Evolutionary conservation across 2,797 vertebrate genomes (phyloP), one percentile per base, ranked within the genome.

Genomic region (Chaetophractus vellerosus): DNA sequence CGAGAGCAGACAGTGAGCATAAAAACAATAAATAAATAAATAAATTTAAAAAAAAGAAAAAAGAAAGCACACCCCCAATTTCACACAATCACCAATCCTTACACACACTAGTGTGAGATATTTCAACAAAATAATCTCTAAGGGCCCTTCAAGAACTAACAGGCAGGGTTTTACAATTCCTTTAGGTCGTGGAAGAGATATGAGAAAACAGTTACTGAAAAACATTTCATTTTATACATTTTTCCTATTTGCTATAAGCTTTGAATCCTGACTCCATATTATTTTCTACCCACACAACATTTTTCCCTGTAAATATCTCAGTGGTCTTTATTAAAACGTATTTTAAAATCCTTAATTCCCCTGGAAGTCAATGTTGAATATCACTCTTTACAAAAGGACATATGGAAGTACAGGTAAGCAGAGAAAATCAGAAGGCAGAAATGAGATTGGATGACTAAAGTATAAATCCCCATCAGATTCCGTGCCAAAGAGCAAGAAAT

Each of bases 261-360:
- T 71, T 80, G 36, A 82, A 68, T 78, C 55, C 68, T 84, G 45
- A 71, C 33, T 86, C 57, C 78, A 12, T 64, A 61, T 87, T 14
- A 61, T 59, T 87, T 93, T 94, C 45, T 81, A 78, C 36, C n/a
- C 71, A 96, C 15, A 74, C 0, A 59, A 41, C 45, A 86, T 61
- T 91, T 69, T 89, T 87, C 85, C 21, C 88, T 89, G 15, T 52
- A 96, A 96, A 80, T 71, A 81, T 28, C 38, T 92, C 91, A 38
- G n/a, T 94, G 72, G 4, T 87, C 68, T 93, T 92, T 64, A 55
- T 14, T 85, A 84, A 52, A 75, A 59, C 4, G 1, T 36, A 52
- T 55, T 66, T 0, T 24, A 59, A 83, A 71, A 78, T 33, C 80
- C 88, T 85, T 66, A 81, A 83, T 87, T 80, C 57, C 55, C 76